A percentile compares a stretch with the other conserved stretches of the same genome.
These are phyloP conservation scores for Drosophila azteca DNA, from an alignment of 1,140 invertebrate species.

Conservation along the genomic window DNA sequence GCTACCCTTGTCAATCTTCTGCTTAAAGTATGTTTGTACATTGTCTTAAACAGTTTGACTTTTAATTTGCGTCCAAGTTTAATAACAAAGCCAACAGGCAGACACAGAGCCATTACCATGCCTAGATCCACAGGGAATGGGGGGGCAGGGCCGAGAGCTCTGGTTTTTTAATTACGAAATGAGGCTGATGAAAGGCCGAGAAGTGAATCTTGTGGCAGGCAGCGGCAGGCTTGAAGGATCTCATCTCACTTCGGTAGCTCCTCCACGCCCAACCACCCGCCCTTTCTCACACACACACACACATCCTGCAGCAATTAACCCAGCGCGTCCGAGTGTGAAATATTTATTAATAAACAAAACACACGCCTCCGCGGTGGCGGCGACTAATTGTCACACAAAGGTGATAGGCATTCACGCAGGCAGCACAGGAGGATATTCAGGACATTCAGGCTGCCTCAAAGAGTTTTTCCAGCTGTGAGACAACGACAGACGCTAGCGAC, in stretches of 20 bases:
- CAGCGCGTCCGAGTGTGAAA: slow-evolving; percentile 76
- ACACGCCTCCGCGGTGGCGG: slow-evolving; percentile 38
- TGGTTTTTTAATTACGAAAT: slow-evolving; percentile 69
- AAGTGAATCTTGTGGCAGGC: slow-evolving; percentile 20
- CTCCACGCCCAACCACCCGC: background rate
- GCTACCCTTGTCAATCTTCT: slow-evolving; percentile 59
- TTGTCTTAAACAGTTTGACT: slow-evolving; percentile 82
- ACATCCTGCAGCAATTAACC: slow-evolving; percentile 64
- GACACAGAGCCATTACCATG: background rate
- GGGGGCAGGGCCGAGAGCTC: background rate
- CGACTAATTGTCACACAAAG: slow-evolving; percentile 77
- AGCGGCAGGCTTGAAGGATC: slow-evolving; percentile 52
- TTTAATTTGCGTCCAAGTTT: slow-evolving; percentile 75
- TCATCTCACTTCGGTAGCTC: slow-evolving; percentile 16
- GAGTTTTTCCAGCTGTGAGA: slow-evolving; percentile 63
- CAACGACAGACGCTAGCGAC: slow-evolving; percentile 46
- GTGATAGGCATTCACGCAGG: slow-evolving; percentile 37
- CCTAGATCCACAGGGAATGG: background rate
- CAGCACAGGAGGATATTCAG: background rate
- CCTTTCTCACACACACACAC: slow-evolving; percentile 3
- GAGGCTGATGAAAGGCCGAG: slow-evolving; percentile 4
- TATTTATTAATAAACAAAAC: slow-evolving; percentile 79
- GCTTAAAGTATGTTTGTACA: slow-evolving; percentile 71
- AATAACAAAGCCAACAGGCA: slow-evolving; percentile 50
- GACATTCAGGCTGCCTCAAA: slow-evolving; percentile 44